A percentile compares a stretch with the other conserved stretches of the same genome.
phyloP scores from a whole-genome alignment of 2,888 invertebrate species.

The Scaptomyza polygonia region DNA sequence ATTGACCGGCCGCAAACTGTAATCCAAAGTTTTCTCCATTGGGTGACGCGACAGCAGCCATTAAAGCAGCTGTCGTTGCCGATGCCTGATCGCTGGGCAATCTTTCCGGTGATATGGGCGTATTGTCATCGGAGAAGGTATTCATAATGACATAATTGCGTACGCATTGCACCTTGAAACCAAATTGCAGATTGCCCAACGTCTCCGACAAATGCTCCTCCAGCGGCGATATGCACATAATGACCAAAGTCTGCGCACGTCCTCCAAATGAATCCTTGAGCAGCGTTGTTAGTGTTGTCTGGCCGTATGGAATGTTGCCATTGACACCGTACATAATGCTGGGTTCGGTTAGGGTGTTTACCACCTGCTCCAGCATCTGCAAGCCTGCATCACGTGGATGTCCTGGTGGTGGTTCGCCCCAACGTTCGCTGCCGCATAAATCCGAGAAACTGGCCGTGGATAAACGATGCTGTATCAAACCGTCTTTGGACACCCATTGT shows the following conservation, averaged over 20 bases:
- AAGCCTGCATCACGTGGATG: slow-evolving; percentile 87
- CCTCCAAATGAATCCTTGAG: slow-evolving; percentile 91
- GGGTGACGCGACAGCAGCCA: slow-evolving; percentile 35
- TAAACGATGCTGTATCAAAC: slow-evolving; percentile 88
- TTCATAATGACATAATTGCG: slow-evolving; percentile 90
- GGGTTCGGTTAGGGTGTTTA: slow-evolving; percentile 86
- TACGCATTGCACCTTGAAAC: slow-evolving; percentile 88
- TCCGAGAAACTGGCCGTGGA: slow-evolving; percentile 91
- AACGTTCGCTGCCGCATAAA: slow-evolving; percentile 86
- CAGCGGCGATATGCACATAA: slow-evolving; percentile 90
- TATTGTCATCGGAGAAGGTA: slow-evolving; percentile 88
- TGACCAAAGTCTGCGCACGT: slow-evolving; percentile 89
- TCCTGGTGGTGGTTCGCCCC: slow-evolving; percentile 84
- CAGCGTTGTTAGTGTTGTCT: slow-evolving; percentile 89
- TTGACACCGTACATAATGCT: slow-evolving; percentile 80
- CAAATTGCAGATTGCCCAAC: slow-evolving; percentile 88
- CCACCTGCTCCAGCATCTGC: slow-evolving; percentile 88
- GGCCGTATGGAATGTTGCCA: slow-evolving; percentile 85
- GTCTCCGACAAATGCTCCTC: slow-evolving; percentile 89
- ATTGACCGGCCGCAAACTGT: slow-evolving; percentile 93
- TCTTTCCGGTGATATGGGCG: slow-evolving; percentile 84
- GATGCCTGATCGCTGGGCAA: slow-evolving; percentile 30
- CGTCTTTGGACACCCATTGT: slow-evolving; percentile 89
- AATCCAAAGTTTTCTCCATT: slow-evolving; percentile 86
- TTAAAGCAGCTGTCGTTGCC: slow-evolving; percentile 48